Evolutionary conservation across 2,888 invertebrate genomes (phyloP).

Genomic region (Eurytoma californica): DNA sequence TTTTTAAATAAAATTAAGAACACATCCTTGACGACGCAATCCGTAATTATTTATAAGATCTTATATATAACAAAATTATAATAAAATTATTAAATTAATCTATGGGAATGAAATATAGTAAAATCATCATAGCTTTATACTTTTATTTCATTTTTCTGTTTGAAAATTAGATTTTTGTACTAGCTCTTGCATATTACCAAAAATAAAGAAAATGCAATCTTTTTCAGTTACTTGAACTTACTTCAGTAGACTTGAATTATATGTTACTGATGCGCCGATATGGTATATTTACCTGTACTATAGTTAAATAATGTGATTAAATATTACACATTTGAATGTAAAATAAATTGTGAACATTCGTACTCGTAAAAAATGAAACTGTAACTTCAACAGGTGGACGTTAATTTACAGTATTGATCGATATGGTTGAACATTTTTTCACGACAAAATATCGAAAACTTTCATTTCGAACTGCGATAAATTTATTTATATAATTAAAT

Average conservation of each 20-base stretch:
- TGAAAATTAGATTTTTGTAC: constrained; percentile 10
- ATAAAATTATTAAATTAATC: constrained; percentile 23
- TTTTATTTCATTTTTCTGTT: constrained; percentile 6
- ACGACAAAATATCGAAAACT: constrained; percentile 11
- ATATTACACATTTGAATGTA: constrained; percentile 45
- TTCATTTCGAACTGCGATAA: constrained; percentile 19
- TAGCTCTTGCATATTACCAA: constrained; percentile 25
- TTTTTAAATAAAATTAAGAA: constrained; percentile 32
- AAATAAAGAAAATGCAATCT: constrained; percentile 12
- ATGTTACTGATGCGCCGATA: constrained; percentile 26
- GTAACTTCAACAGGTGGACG: neutral
- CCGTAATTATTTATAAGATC: constrained; percentile 19
- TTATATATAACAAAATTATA: constrained; percentile 33
- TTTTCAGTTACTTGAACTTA: neutral
- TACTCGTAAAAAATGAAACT: constrained; percentile 26
- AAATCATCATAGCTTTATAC: constrained; percentile 32
- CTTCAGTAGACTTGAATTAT: constrained; percentile 11
- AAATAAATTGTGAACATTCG: constrained; percentile 36
- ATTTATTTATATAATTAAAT: constrained; percentile 35
- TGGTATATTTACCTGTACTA: constrained; percentile 36
- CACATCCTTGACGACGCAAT: constrained; percentile 34
- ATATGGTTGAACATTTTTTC: constrained; percentile 25
- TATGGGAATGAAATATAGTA: constrained; percentile 21
- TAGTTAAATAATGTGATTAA: constrained; percentile 44
- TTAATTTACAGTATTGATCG: constrained; percentile 33